Base-by-base conservation (phyloP, 2,888 invertebrate genomes). In the Tachina lurida region DNA sequence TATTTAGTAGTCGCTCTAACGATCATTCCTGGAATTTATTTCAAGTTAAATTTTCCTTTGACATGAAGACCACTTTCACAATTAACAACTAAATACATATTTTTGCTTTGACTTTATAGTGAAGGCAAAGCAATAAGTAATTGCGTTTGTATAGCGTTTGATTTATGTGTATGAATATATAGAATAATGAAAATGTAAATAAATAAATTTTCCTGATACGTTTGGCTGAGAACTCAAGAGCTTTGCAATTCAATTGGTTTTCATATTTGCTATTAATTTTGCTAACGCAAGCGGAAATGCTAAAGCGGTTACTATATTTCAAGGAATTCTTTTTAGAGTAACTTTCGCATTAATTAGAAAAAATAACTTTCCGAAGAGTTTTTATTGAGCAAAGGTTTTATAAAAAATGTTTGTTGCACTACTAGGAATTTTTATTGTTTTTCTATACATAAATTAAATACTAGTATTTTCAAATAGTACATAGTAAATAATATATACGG, bases 131-230 rank as follows among this genome's bases (percentile, higher is more conserved):
- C 31, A 31, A 31, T 31, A n/a, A 8, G n/a, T 54, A 19, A 13
- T 54, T 76, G 43, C n/a, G 13, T 47, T 19, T 58, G 17, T 41
- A 39, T 19, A 56, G 67, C 77, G 41, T 67, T 41, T 76, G 56
- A 76, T 56, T 76, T 31, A 56, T 60, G 41, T 22, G 5, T 31
- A 31, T 31, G 1, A 31, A 31, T 31, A 31, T 7, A 31, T 5
- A 31, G 62, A 47, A 47, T 60, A n/a, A 17, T 52, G 7, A 52
- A 52, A 7, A 31, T 31, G n/a, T 8, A 52, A 52, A 52, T n/a
- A 17, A 31, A 67, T 67, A 62, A 75, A 54, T 54, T 63, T 75
- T 45, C 58, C 13, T 68, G 41, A 60, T 58, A 39, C 73, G 60
- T 62, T 19, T 73, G 39, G 39, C 9, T 73, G 60, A 12, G 19